Evolutionary conservation across 2,888 invertebrate genomes (phyloP).

Genomic region (Sphaeridia pumilis): DNA sequence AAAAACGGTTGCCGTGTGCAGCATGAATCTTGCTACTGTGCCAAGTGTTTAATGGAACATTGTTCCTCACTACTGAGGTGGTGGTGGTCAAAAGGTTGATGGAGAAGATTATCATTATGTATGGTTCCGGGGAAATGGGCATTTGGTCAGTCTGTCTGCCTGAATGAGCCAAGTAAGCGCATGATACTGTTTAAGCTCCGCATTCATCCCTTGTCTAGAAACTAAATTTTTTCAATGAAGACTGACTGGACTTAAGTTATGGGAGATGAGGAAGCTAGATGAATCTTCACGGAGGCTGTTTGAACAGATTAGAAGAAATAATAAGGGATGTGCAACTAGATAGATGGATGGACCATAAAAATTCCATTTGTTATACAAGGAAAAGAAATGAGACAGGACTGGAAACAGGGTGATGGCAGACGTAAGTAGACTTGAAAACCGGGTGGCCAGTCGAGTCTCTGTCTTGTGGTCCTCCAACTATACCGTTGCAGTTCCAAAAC

Average conservation of each 20-base stretch:
- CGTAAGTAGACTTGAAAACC: not conserved
- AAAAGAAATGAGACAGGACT: not conserved
- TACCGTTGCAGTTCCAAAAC: not conserved
- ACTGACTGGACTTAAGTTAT: too few relatives aligned
- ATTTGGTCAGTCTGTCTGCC: too few relatives aligned
- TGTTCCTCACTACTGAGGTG: not conserved
- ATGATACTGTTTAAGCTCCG: too few relatives aligned
- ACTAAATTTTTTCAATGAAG: too few relatives aligned
- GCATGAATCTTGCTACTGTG: not conserved
- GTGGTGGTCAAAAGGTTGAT: not conserved
- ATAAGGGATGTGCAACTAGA: not conserved
- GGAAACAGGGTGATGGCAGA: not conserved
- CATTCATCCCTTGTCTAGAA: too few relatives aligned
- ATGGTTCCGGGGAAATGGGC: constrained; percentile 1
- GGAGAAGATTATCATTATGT: too few relatives aligned
- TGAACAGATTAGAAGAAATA: constrained; percentile 3
- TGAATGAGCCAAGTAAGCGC: too few relatives aligned
- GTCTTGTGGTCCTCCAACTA: not conserved
- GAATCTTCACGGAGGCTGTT: not conserved
- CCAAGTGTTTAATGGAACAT: constrained; percentile 1
- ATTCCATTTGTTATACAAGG: constrained; percentile 4
- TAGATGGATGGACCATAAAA: constrained; percentile 4
- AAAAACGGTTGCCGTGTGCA: not conserved
- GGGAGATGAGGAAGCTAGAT: too few relatives aligned
- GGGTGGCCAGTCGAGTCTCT: not conserved